phyloP scores from a whole-genome alignment of 2,888 invertebrate species.

The Microplitis deprimator region DNA sequence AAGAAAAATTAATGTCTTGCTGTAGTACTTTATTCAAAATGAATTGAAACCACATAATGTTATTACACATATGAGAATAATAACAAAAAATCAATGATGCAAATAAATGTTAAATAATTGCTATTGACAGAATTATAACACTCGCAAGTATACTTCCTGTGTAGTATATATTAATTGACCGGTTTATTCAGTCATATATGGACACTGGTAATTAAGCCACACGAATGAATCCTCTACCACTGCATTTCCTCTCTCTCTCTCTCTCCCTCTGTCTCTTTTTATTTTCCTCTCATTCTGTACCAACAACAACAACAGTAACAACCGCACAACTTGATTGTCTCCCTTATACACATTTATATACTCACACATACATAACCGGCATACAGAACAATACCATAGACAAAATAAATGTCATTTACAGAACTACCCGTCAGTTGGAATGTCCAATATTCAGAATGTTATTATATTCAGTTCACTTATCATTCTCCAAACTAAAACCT shows the following conservation, averaged over 20 bases:
- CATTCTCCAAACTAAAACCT: not conserved
- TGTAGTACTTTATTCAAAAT: not conserved
- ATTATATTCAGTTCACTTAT: slow-evolving; percentile 37
- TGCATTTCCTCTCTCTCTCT: slow-evolving; percentile 13
- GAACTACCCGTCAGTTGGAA: slow-evolving; percentile 8
- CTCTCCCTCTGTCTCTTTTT: slow-evolving; percentile 21
- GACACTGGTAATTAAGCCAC: slow-evolving; percentile 38
- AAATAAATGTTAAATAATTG: slow-evolving; percentile 38
- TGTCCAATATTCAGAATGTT: slow-evolving; percentile 26
- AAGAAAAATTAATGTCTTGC: not conserved
- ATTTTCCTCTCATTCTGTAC: slow-evolving; percentile 20
- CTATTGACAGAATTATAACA: slow-evolving; percentile 38
- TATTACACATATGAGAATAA: not conserved
- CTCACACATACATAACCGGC: not conserved
- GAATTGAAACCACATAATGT: not conserved
- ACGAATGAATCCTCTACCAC: slow-evolving; percentile 9
- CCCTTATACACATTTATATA: not conserved
- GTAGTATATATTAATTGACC: slow-evolving; percentile 47
- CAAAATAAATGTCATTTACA: slow-evolving; percentile 35
- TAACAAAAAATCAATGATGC: not conserved
- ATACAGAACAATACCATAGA: slow-evolving; percentile 3
- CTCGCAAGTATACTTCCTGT: slow-evolving; percentile 33
- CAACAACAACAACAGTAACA: not conserved
- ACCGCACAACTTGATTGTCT: slow-evolving; percentile 5
- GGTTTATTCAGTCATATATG: slow-evolving; percentile 43